phyloP scores from a whole-genome alignment of 2,888 invertebrate species.

The Cetonia aurata region DNA sequence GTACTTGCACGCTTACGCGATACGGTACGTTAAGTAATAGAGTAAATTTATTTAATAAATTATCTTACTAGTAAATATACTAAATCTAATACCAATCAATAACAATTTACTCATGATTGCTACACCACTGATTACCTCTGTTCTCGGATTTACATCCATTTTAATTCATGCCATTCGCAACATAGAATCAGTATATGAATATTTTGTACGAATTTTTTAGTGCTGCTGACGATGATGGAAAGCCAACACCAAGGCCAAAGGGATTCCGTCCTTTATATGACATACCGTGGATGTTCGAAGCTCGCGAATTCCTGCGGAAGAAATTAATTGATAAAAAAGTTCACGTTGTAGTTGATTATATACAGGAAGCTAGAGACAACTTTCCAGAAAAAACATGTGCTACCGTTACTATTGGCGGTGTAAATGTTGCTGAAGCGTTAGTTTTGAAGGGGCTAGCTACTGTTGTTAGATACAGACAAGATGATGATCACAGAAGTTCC shows the following conservation, averaged over 20 bases:
- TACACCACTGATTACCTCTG: too few species aligned
- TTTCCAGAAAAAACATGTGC: conserved; percentile 97
- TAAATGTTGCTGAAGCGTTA: conserved; percentile 94
- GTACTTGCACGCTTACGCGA: too few species aligned
- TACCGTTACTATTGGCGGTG: conserved; percentile 87
- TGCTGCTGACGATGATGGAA: conserved; percentile 75
- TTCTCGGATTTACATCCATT: too few species aligned
- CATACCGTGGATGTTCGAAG: conserved; percentile 99
- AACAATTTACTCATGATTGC: too few species aligned
- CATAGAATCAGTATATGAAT: too few species aligned
- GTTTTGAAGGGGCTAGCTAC: conserved; percentile 93
- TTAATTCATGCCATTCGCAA: too few species aligned
- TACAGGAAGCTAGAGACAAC: conserved; percentile 93
- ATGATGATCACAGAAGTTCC: conserved; percentile 95
- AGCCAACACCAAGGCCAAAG: conserved; percentile 77
- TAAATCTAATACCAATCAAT: too few species aligned
- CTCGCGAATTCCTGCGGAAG: conserved; percentile 95
- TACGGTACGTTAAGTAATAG: too few species aligned
- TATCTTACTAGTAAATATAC: too few species aligned
- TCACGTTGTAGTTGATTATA: conserved; percentile 93
- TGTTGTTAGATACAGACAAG: conserved; percentile 93
- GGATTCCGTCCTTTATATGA: conserved; percentile 94
- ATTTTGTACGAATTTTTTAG: conserved; percentile 58
- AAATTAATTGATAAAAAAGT: conserved; percentile 96
- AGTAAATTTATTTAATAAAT: too few species aligned